Percentiles rank a stretch among this genome's conserved stretches.
These are phyloP conservation scores for Cepphus grylle DNA, from an alignment of 2,113 vertebrate species.

Conservation along the genomic window DNA sequence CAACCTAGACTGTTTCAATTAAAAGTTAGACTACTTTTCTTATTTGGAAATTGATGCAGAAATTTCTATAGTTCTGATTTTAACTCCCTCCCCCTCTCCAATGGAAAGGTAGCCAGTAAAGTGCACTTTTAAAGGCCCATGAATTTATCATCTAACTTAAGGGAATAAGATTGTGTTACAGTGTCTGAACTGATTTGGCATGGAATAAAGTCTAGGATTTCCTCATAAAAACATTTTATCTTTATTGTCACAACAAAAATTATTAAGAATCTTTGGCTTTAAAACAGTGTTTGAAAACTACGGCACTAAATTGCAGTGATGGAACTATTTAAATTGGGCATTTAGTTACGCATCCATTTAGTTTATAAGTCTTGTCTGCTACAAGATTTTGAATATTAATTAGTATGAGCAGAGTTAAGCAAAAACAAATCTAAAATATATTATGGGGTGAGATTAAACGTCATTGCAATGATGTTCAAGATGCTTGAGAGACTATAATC, in stretches of 20 bases:
- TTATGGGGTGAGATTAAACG: background rate
- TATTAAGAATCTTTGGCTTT: background rate
- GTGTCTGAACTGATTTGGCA: background rate
- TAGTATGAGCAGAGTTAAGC: background rate
- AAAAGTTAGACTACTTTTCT: background rate
- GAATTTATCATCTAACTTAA: background rate
- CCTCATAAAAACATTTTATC: conserved; percentile 4
- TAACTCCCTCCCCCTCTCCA: background rate
- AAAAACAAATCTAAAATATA: background rate
- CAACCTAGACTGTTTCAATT: background rate
- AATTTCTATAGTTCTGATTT: background rate
- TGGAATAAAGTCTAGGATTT: background rate
- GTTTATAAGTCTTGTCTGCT: background rate
- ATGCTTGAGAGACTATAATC: background rate
- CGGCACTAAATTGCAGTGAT: background rate
- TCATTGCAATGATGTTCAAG: background rate
- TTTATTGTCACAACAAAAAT: background rate
- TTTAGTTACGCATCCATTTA: background rate
- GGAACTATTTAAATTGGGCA: background rate
- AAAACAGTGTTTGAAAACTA: conserved; percentile 8
- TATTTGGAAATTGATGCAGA: background rate
- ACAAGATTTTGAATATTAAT: background rate
- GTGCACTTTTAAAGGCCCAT: background rate
- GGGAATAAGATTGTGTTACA: background rate
- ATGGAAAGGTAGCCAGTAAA: background rate